Base-by-base conservation (phyloP, 2,888 invertebrate species). In the Palloptera scutellata region DNA sequence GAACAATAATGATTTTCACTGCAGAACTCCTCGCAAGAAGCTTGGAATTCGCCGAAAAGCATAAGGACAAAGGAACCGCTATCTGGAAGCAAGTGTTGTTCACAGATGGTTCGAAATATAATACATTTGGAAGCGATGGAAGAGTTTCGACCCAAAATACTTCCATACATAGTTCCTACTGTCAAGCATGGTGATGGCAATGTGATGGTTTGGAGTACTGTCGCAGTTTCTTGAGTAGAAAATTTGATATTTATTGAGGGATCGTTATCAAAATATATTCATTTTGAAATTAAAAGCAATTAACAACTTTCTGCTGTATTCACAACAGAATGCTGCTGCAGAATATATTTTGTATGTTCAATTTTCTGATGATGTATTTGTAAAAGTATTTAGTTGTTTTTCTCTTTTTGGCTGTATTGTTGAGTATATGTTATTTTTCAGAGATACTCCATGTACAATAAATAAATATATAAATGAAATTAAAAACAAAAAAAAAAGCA, bases 81-180 rank as follows among this genome's bases (percentile, higher is more conserved):
- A 72, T 69, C 61, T 81, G 79, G 71, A 78, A 79, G 42, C 75
- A 71, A 6, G 63, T 73, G 17, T 73, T 74, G 12, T 80, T 79
- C 40, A 70, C 70, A 0, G 74, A 76, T 64, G 74, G 77, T 61
- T 70, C 70, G 12, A 77, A 76, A 61, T 74, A 68, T 48, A 75
- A 76, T 43, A 48, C 75, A 62, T 71, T 73, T 61, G 68, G 64
- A 52, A 69, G 63, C 45, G 67, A 54, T 66, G 73, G 72, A 41
- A 48, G 73, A 60, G 58, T 4, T 17, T 66, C 59, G 30, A 63
- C 13, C 53, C 63, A 55, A 66, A 74, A 60, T 72, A 76, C 53
- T 48, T n/a, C n/a, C n/a, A n/a, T n/a, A n/a, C n/a, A n/a, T 76
- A 12, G 45, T 45, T 9, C 67, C 73, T 40, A 76, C 75, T 13